phyloP scores from a whole-genome alignment of 2,888 invertebrate genomes.

The Tachina grossa region DNA sequence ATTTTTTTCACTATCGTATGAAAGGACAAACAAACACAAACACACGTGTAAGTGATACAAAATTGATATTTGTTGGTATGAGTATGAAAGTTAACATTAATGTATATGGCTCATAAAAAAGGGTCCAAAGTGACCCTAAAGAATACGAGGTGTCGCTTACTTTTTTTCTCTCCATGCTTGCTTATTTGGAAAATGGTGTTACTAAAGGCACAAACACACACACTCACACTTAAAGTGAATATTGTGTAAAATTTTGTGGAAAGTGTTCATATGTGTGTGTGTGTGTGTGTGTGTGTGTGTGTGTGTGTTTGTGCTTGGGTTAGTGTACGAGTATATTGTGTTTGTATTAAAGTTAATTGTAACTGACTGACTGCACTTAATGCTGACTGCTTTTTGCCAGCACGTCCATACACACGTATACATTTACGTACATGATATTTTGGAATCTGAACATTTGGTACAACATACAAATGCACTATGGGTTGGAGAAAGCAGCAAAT shows the following conservation, averaged over 20 bases:
- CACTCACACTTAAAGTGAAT: neutral
- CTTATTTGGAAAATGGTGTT: conserved; percentile 39
- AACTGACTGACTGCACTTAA: conserved; percentile 68
- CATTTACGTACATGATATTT: conserved; percentile 42
- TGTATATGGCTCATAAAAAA: conserved; percentile 59
- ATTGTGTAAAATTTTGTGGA: conserved; percentile 5
- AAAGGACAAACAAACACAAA: neutral
- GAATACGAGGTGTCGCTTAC: conserved; percentile 61
- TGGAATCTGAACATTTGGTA: conserved; percentile 4
- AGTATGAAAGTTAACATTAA: conserved; percentile 26
- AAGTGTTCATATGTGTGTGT: too few relatives aligned
- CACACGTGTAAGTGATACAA: neutral
- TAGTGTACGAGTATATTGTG: conserved; percentile 24
- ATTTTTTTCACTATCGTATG: neutral
- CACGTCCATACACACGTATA: conserved; percentile 46
- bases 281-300: neutral
- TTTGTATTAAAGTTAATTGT: conserved; percentile 66
- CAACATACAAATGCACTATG: conserved; percentile 21
- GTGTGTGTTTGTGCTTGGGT: neutral
- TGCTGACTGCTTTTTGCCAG: conserved; percentile 65
- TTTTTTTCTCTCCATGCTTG: neutral
- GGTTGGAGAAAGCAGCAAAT: neutral
- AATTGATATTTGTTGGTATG: conserved; percentile 41
- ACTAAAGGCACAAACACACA: conserved; percentile 3
- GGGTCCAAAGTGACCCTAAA: conserved; percentile 62